phyloP scores from a whole-genome alignment of 2,888 invertebrate genomes.

The Autographa gamma region DNA sequence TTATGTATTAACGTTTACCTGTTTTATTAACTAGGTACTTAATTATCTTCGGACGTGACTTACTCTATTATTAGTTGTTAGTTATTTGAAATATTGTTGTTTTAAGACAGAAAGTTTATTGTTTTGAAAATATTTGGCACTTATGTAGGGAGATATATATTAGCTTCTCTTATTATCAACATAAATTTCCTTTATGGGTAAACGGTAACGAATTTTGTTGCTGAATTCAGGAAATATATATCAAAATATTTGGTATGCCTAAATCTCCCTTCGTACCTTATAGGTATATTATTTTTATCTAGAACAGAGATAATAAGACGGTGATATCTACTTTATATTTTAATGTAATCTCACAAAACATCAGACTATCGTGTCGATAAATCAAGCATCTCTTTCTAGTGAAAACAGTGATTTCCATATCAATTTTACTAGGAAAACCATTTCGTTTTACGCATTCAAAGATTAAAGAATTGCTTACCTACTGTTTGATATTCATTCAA shows the following conservation, averaged over 20 bases:
- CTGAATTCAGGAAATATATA: too few species aligned
- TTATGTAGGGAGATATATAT: too few species aligned
- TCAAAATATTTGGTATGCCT: background rate
- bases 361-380: constrained; percentile 30
- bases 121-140: too few species aligned
- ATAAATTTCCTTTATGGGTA: too few species aligned
- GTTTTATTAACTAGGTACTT: constrained; percentile 17
- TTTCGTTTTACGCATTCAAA: background rate
- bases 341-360: constrained; percentile 22
- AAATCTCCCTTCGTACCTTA: background rate
- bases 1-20: constrained; percentile 57
- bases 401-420: constrained; percentile 30
- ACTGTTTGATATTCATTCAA: too few species aligned
- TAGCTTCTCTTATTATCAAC: too few species aligned
- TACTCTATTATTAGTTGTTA: constrained; percentile 39
- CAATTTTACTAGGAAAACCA: constrained; percentile 25
- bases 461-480: background rate
- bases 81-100: constrained; percentile 37
- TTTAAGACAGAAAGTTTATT: too few species aligned
- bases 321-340: constrained; percentile 5
- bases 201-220: too few species aligned
- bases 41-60: constrained; percentile 31
- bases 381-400: constrained; percentile 12
- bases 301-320: background rate
- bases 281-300: background rate